Evolutionary conservation across 2,888 invertebrate species (phyloP), one percentile per base, ranked within the genome.

Genomic region (Eupsilia transversa): DNA sequence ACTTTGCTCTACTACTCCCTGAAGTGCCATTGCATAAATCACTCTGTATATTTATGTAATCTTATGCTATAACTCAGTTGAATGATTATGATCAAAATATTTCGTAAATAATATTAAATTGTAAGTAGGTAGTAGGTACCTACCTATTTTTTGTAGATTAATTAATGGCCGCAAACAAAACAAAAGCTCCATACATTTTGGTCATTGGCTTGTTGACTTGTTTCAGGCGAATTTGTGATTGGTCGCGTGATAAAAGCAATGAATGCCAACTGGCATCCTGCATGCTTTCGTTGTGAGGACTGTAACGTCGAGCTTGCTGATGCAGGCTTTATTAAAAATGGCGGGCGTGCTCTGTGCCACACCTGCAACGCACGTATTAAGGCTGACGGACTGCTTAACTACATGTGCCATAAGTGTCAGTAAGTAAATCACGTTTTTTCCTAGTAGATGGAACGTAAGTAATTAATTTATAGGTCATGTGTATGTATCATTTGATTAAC

Each of bases 211-310:
- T 46, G 23, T 38, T 46, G 14, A 23, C 14, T 66, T 43, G 23
- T 87, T 87, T 65, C 91, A 98, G 98, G 98, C 38, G 99, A 99
- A 94, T 99, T 99, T 93, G 99, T 99, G 78, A 99, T 99, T 92
- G 99, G 99, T 0, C 98, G 99, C 75, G 99, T 99, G 63, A 99
- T 99, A 92, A 99, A 99, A 94, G 99, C 99, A 0, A 99, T 99
- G 99, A 99, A 99, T 91, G 97, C 99, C 49, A 99, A 99, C 94
- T 99, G 99, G 99, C 99, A 99, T 96, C 99, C 99, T 3, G 97
- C 98, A 79, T 99, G 99, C 94, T 99, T 99, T 97, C 97, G 98
- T 35, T 99, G 99, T 92, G 98, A 99, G 92, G 97, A 99, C 94
- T 99, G 99, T 94, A 97, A 97, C 86, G 97, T 98, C 78, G 98